Conservation (phyloP, 1,140 invertebrate species). For the Alviniconcha marisindica region DNA sequence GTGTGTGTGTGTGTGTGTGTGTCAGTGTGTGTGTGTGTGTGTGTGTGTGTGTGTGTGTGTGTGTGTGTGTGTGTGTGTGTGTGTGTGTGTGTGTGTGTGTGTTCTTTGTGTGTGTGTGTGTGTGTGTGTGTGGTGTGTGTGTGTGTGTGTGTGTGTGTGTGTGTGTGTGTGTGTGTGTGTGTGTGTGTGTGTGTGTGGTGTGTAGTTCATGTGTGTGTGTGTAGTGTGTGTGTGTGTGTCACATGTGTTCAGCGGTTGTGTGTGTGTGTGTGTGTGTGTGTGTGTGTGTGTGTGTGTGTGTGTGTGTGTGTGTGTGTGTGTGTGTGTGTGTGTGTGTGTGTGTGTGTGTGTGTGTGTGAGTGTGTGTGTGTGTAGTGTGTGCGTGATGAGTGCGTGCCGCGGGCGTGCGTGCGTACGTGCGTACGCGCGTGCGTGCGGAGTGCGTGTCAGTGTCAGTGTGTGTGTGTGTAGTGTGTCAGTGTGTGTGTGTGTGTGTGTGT, state of each 20-base stretch:
- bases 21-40: background rate
- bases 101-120: background rate
- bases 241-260: background rate
- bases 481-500: too few species aligned
- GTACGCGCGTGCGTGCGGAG: too few species aligned
- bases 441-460: too few species aligned
- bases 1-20: background rate
- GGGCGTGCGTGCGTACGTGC: too few species aligned
- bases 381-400: background rate
- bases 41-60: background rate
- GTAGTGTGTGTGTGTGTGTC: background rate
- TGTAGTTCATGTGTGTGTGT: background rate
- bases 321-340: background rate
- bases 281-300: background rate
- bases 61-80: background rate
- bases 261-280: background rate
- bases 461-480: too few species aligned
- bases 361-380: background rate
- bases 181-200: background rate
- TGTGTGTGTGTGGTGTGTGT: background rate
- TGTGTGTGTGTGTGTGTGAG: background rate
- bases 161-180: slow-evolving; percentile 9
- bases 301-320: background rate
- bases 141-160: background rate
- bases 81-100: background rate